Evolutionary conservation across 2,888 invertebrate species (phyloP), one percentile per base, ranked within the genome.

Genomic region (Leptura quadrifasciata): DNA sequence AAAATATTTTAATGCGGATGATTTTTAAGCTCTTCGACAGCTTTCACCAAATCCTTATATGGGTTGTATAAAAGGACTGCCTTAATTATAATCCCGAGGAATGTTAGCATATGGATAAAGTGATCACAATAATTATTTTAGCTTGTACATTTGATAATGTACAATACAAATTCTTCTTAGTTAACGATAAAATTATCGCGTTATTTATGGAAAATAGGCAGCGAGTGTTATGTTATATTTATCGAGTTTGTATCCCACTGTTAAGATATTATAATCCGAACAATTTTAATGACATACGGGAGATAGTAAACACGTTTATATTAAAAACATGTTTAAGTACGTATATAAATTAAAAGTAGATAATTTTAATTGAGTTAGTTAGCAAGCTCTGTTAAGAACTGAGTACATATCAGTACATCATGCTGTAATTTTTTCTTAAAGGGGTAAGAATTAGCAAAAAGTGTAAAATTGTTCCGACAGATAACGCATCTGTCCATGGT

Each of bases 71-170:
- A 47, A 47, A 12, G 15, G 55, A 55, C 55, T 57, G 57, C 18
- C 21, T 57, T 57, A 57, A 57, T 57, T 57, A 57, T 47, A 47
- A 47, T 47, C n/a, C n/a, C n/a, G 5, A 47, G 20, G 20, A 20
- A 57, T 57, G 57, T 21, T 18, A 57, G 12, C 57, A 18, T 18
- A 57, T 57, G 57, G 15, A 57, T 57, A 47, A 47, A 18, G 57
- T 57, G 20, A 57, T 20, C 57, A 57, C 57, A 57, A 57, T 57
- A 21, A 57, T 20, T 57, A 57, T n/a, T 47, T 47, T n/a, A 47
- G 17, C 47, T n/a, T 47, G n/a, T n/a, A n/a, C n/a, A n/a, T n/a
- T 47, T 47, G n/a, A 47, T 47, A 47, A 47, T 15, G 47, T 47
- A 39, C 12, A 47, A 47, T 47, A 47, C 47, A 47, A 31, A 47